Percentiles rank a stretch among this genome's conserved stretches.
Conservation (phyloP, 2,888 invertebrate genomes). For the Zelleria hepariella region DNA sequence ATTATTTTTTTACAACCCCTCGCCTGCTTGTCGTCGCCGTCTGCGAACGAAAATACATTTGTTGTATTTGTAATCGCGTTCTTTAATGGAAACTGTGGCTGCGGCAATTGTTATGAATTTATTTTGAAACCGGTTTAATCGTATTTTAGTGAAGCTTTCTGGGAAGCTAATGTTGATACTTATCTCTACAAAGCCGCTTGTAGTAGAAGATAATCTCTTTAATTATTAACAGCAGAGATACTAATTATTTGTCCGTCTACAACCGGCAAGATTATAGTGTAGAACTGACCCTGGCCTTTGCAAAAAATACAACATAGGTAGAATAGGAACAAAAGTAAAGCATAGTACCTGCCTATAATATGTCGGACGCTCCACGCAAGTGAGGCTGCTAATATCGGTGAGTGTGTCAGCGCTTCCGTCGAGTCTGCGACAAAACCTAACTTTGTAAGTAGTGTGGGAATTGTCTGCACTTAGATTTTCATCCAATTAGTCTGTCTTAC, state of each 20-base stretch:
- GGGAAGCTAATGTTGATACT: background rate
- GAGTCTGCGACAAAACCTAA: background rate
- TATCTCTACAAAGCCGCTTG: background rate
- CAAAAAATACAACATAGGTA: background rate
- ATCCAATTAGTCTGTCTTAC: background rate
- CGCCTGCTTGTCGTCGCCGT: background rate
- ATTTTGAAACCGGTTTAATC: background rate
- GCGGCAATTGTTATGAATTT: background rate
- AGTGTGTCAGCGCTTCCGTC: background rate
- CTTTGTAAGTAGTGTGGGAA: background rate
- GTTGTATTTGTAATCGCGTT: background rate
- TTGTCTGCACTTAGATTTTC: background rate
- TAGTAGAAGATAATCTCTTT: background rate
- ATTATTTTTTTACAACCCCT: constrained; percentile 29
- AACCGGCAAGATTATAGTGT: background rate
- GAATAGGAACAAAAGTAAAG: background rate
- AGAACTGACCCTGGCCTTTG: background rate
- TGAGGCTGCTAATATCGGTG: background rate
- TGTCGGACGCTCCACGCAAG: background rate
- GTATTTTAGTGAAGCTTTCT: background rate
- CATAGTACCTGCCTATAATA: too few species aligned
- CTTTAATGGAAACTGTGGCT: background rate
- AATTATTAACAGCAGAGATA: background rate
- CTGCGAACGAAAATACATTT: background rate
- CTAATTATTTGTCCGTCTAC: background rate